Evolutionary conservation across 2,113 vertebrate genomes (phyloP).

Genomic region (Pterocles burchelli): DNA sequence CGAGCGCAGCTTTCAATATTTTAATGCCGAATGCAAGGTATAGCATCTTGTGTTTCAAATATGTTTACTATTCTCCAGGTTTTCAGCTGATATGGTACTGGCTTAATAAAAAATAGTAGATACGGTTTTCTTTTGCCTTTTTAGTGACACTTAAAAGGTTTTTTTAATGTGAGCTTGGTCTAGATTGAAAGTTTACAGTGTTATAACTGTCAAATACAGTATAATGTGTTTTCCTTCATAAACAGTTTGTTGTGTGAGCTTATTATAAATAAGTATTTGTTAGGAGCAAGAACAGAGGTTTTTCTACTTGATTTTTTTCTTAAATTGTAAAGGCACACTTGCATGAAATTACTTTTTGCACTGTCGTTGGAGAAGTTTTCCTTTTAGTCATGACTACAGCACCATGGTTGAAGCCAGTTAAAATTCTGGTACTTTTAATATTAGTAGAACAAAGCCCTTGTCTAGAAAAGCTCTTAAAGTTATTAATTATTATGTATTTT

Average conservation of each 20-base stretch:
- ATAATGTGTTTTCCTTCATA: not conserved
- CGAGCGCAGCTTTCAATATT: not conserved
- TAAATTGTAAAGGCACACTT: not conserved
- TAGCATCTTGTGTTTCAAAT: not conserved
- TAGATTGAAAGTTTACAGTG: not conserved
- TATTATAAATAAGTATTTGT: not conserved
- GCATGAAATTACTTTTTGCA: not conserved
- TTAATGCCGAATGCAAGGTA: not conserved
- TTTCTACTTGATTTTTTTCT: not conserved
- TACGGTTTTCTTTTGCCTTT: not conserved
- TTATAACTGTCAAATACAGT: not conserved
- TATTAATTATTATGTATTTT: not conserved
- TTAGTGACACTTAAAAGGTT: slow-evolving; percentile 21
- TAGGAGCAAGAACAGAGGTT: not conserved
- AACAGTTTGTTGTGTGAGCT: not conserved
- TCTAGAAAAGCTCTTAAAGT: not conserved
- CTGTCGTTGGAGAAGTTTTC: not conserved
- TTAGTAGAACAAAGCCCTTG: not conserved
- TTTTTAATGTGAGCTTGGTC: not conserved
- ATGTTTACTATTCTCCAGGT: not conserved
- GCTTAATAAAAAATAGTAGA: slow-evolving; percentile 5
- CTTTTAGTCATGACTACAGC: not conserved
- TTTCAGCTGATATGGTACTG: not conserved
- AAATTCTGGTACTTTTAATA: not conserved
- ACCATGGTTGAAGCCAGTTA: not conserved